Evolutionary conservation across 1,140 invertebrate genomes (phyloP), one percentile per base, ranked within the genome.

Genomic region (Drosophila ambigua): DNA sequence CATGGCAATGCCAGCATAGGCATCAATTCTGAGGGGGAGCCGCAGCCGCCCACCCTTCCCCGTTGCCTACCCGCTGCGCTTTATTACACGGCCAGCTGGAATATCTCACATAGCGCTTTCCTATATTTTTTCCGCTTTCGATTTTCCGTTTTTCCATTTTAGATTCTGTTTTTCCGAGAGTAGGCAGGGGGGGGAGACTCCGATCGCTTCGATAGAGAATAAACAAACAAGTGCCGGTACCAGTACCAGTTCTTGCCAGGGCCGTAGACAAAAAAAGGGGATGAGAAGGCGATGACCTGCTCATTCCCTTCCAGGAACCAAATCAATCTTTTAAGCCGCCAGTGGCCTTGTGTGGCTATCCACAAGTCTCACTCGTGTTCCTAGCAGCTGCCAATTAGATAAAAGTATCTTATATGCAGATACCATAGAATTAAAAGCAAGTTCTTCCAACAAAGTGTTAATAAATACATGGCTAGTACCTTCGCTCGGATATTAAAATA

Each of bases 221-320:
- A 83, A 83, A 83, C 79, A 83, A 83, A 83, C 76, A 84, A 79
- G 61, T 79, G 72, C 58, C 65, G 64, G 26, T 43, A 69, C 65
- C 58, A 58, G 39, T 26, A 16, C 16, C 16, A 16, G 16, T 16
- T 44, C 28, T 35, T 9, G 13, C 11, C 50, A 54, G 16, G 24
- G 46, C 20, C n/a, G 45, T 71, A 13, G 20, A 2, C 4, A 8
- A 16, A 8, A 16, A 8, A 26, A 15, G 2, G 41, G 23, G 2
- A 7, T 6, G 55, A 15, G 1, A 24, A n/a, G 16, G n/a, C 2
- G 6, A 54, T 15, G 48, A 13, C 15, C 11, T 28, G 23, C 0
- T 5, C 3, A 5, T 15, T 59, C 13, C 2, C 5, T 24, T 24
- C 23, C 23, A 24, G 23, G 23, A 3, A 24, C 4, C 23, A 24